Evolutionary conservation across 2,888 invertebrate species (phyloP), one percentile per base, ranked within the genome.

Genomic region (Thymelicus lineola): DNA sequence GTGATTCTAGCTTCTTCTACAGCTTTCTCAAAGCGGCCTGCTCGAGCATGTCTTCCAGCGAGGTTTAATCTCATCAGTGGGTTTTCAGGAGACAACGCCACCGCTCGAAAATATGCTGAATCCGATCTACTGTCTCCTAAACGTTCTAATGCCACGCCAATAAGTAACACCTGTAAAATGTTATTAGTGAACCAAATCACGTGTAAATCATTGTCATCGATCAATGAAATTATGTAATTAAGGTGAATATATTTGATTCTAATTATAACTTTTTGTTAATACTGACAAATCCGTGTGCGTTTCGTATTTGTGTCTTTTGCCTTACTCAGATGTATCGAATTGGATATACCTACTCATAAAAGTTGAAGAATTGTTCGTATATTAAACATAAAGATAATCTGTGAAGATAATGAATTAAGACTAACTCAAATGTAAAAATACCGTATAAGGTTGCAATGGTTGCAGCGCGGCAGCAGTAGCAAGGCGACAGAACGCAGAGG

Each of bases 401-500:
- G n/a, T n/a, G n/a, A n/a, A n/a, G n/a, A n/a, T n/a, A n/a, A n/a
- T n/a, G n/a, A n/a, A n/a, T n/a, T n/a, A n/a, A n/a, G 17, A 50
- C 0, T 17, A 17, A 50, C 17, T 50, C 48, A 50, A 50, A 50
- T 20, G 0, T 10, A 53, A 53, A 20, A 20, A 17, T 74, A 90
- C 91, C 65, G 93, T 91, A 50, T 88, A 82, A 0, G 91, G 88
- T 42, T 89, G 88, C 1, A 82, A 76, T 0, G 91, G 91, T n/a
- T 87, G 85, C 70, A 91, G 74, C 0, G 93, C 89, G 0, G 89
- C 89, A 2, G 93, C 90, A 1, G 87, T 80, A 6, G 93, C 93
- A 1, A 93, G 84, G 36, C 91, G 79, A 74, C 91, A 91, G 76
- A 93, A 91, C 5, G 93, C 93, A 0, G 93, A 90, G 0, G 89